phyloP scores from a whole-genome alignment of 2,888 invertebrate genomes.

The Himalopsyche tibetana region DNA sequence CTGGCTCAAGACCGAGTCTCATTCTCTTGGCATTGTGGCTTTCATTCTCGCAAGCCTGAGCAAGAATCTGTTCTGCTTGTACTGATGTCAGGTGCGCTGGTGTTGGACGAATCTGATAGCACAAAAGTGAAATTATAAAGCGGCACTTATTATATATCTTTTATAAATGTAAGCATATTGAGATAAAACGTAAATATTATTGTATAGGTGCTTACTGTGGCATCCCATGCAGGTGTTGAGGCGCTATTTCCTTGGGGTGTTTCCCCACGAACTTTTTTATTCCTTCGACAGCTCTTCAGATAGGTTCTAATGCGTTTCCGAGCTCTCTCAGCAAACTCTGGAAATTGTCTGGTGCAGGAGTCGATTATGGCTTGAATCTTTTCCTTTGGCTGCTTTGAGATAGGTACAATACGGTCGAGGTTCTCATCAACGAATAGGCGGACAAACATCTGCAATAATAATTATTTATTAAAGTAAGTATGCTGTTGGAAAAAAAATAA shows the following conservation, averaged over 20 bases:
- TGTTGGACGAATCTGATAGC: slow-evolving; percentile 89
- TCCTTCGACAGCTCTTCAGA: slow-evolving; percentile 95
- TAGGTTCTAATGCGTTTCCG: slow-evolving; percentile 96
- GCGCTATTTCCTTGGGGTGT: slow-evolving; percentile 72
- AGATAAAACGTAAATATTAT: no score
- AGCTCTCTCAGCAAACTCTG: slow-evolving; percentile 96
- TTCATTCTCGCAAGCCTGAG: slow-evolving; percentile 97
- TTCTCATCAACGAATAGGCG: slow-evolving; percentile 98
- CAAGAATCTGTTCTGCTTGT: slow-evolving; percentile 96
- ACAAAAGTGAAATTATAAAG: not conserved
- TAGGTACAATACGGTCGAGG: slow-evolving; percentile 96
- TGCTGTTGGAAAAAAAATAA: not conserved
- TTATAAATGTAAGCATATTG: not conserved
- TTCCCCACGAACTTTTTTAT: slow-evolving; percentile 93
- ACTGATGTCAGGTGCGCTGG: slow-evolving; percentile 97
- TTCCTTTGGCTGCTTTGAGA: slow-evolving; percentile 98
- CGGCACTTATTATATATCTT: not conserved
- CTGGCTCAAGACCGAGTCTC: slow-evolving; percentile 96
- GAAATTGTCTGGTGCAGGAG: slow-evolving; percentile 97
- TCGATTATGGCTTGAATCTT: slow-evolving; percentile 98
- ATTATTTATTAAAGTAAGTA: not conserved
- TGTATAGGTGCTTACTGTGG: slow-evolving; percentile 80
- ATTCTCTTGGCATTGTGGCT: slow-evolving; percentile 98
- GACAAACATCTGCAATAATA: slow-evolving; percentile 92
- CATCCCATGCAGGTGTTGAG: slow-evolving; percentile 84